Conservation (phyloP, 1,140 invertebrate genomes). For the Ceratosolen solmsi region DNA sequence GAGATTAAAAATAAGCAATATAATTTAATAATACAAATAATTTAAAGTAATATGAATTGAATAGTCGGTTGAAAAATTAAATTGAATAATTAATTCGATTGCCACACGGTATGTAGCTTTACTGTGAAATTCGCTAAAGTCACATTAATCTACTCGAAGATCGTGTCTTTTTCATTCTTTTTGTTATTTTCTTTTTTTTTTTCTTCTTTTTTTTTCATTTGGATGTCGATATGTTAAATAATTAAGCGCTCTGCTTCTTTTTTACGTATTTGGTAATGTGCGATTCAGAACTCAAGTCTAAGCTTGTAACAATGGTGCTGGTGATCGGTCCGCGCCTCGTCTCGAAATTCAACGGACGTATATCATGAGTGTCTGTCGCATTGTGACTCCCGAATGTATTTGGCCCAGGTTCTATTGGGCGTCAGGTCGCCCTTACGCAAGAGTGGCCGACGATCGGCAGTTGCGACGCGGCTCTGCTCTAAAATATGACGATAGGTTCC, state of each 20-base stretch:
- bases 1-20: neutral
- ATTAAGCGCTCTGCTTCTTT: slow-evolving; percentile 55
- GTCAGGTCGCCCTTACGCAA: slow-evolving; percentile 75
- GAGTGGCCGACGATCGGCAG: slow-evolving; percentile 73
- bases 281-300: slow-evolving; percentile 17
- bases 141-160: neutral
- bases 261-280: slow-evolving; percentile 7
- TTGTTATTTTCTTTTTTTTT: no score
- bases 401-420: slow-evolving; percentile 81
- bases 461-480: slow-evolving; percentile 72
- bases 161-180: no score
- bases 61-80: neutral
- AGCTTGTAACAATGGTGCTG: neutral
- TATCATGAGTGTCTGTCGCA: slow-evolving; percentile 75
- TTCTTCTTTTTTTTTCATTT: neutral
- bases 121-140: neutral
- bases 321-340: slow-evolving; percentile 49
- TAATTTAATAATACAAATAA: neutral
- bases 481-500: slow-evolving; percentile 74
- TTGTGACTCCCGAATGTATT: slow-evolving; percentile 80
- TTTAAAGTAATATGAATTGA: neutral
- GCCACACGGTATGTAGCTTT: no score
- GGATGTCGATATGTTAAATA: neutral
- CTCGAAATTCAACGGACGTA: slow-evolving; percentile 54
- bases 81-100: no score